Conservation (phyloP, 2,888 invertebrate genomes). For the Clostera curtula region DNA sequence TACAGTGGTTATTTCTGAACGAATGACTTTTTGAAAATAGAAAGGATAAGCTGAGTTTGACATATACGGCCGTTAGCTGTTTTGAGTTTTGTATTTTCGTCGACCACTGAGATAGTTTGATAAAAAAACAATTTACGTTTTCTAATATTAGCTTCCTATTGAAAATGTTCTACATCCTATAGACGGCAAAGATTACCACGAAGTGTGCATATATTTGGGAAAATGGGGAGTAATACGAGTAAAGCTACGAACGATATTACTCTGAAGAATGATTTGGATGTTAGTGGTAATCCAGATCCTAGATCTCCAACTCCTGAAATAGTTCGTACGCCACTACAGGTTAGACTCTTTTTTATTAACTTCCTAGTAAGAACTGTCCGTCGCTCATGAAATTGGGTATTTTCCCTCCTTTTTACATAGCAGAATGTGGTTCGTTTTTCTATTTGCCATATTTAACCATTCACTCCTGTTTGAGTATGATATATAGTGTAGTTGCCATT, state of each 20-base stretch:
- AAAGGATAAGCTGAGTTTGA: constrained; percentile 42
- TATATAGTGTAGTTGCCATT: too few species aligned
- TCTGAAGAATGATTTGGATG: constrained; percentile 43
- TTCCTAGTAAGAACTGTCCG: neutral
- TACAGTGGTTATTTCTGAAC: constrained; percentile 8
- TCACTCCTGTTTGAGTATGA: too few species aligned
- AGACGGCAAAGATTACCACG: too few species aligned
- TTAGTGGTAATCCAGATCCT: constrained; percentile 61
- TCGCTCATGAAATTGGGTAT: constrained; percentile 1
- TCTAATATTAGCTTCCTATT: constrained; percentile 1
- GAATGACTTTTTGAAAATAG: constrained; percentile 41
- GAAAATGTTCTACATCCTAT: constrained; percentile 21
- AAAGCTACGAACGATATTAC: constrained; percentile 42
- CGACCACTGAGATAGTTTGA: constrained; percentile 4
- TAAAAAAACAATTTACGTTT: constrained; percentile 13
- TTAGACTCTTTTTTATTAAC: constrained; percentile 29
- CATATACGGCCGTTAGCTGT: constrained; percentile 53
- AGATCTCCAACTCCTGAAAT: constrained; percentile 77
- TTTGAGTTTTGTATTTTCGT: constrained; percentile 32
- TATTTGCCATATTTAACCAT: too few species aligned
- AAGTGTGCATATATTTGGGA: too few species aligned
- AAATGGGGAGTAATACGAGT: constrained; percentile 63
- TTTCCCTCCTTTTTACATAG: constrained; percentile 16
- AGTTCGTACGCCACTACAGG: constrained; percentile 75
- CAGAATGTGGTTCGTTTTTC: neutral